phyloP scores from a whole-genome alignment of 2,888 invertebrate genomes.

The Dasysyrphus albostriatus region DNA sequence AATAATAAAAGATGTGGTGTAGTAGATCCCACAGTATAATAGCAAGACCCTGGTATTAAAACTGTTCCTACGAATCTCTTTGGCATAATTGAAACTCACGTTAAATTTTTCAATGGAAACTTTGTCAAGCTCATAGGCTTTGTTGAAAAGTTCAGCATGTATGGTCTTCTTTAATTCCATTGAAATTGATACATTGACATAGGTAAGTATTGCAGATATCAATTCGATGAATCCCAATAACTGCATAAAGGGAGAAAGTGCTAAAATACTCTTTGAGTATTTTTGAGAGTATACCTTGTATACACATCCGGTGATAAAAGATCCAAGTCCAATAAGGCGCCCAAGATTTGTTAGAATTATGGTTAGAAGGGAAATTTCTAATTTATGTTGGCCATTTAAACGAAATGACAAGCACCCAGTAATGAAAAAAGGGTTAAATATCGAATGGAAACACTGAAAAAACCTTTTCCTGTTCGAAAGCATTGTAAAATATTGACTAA shows the following conservation, averaged over 20 bases:
- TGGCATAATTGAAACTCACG: slow-evolving; percentile 80
- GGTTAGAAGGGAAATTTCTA: slow-evolving; percentile 32
- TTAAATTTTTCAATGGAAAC: slow-evolving; percentile 77
- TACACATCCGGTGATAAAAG: slow-evolving; percentile 76
- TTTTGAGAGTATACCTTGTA: slow-evolving; percentile 77
- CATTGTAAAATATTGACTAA: slow-evolving; percentile 37
- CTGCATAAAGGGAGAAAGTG: slow-evolving; percentile 78
- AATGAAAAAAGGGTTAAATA: slow-evolving; percentile 36
- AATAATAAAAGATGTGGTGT: slow-evolving; percentile 77
- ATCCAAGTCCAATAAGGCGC: slow-evolving; percentile 62
- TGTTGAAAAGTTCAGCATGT: slow-evolving; percentile 77
- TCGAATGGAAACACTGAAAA: slow-evolving; percentile 42
- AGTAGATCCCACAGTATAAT: slow-evolving; percentile 64
- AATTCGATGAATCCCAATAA: slow-evolving; percentile 78
- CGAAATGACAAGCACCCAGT: slow-evolving; percentile 58
- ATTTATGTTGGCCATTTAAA: slow-evolving; percentile 32
- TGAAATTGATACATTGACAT: slow-evolving; percentile 73
- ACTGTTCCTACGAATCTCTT: slow-evolving; percentile 76
- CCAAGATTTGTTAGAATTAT: slow-evolving; percentile 60
- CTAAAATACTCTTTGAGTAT: slow-evolving; percentile 76
- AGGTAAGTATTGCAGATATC: slow-evolving; percentile 76
- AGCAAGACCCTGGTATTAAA: slow-evolving; percentile 75
- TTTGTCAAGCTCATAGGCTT: slow-evolving; percentile 78
- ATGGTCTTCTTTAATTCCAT: slow-evolving; percentile 77
- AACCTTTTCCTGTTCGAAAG: slow-evolving; percentile 39